Base-by-base conservation (phyloP, 2,888 invertebrate genomes). In the Drosophila maculinotata region DNA sequence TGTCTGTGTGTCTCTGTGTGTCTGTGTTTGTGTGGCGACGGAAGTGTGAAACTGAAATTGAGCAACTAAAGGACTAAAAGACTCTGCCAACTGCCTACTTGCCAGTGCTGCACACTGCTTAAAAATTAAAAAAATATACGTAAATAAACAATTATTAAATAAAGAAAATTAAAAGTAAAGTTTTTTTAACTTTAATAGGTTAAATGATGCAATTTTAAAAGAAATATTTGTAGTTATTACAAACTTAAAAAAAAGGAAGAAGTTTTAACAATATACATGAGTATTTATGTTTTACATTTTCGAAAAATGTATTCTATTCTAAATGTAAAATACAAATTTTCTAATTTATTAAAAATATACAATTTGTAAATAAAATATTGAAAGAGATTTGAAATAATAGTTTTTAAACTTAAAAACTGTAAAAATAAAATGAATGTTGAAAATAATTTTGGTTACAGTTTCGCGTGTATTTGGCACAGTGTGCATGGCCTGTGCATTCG, bases 21-120 rank as follows among this genome's bases (percentile, higher is more conserved):
- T 41, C 45, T 60, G 56, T 60, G 48, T 45, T 38, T 30, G 41
- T 70, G 81, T 63, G 82, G 79, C 80, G 77, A 62, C 86, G 90
- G 89, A 89, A 90, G 90, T 89, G 89, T 90, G 89, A 89, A 89
- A 79, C 90, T 89, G 88, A 90, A 89, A 90, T 89, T 89, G 90
- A 89, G 90, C 90, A 89, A 89, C 90, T 88, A 88, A 88, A 87
- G 84, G 85, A 83, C 83, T 82, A 86, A 80, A 80, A 80, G 80
- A 83, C 80, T 86, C 72, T 60, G 63, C 56, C 59, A 64, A 79
- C 76, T 81, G 82, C 80, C 82, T 78, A 79, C 87, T 83, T 77
- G 68, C 69, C 62, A 63, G 38, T 54, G 44, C 44, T 45, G 54
- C 66, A 65, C 78, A 57, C 15, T 74, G 64, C 14, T 31, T 1